Percentiles rank a stretch among this genome's conserved stretches.
phyloP scores from a whole-genome alignment of 92 coral and sea anemone genomes.

The Montipora capitata region DNA sequence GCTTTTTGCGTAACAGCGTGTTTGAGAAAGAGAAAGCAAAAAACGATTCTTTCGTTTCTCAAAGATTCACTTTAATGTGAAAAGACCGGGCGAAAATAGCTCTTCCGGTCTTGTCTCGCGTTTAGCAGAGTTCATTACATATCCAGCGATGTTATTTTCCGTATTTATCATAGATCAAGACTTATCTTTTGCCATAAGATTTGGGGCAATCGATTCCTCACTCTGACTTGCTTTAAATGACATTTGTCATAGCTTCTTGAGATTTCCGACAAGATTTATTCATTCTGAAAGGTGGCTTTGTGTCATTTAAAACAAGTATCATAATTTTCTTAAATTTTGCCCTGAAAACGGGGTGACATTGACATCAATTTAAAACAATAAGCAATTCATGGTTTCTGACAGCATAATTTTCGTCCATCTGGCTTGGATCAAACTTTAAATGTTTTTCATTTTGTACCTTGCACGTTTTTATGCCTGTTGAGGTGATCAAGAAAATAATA shows the following conservation, averaged over 20 bases:
- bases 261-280: not conserved
- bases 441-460: not conserved
- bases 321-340: not conserved
- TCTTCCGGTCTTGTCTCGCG: conserved; percentile 10
- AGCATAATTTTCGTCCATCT: not conserved
- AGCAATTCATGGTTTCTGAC: conserved; percentile 1
- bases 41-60: not conserved
- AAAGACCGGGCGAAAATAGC: not conserved
- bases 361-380: not conserved
- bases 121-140: not conserved
- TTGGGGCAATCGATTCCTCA: not conserved
- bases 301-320: not conserved
- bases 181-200: not conserved
- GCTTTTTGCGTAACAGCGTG: conserved; percentile 44
- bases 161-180: not conserved
- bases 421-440: no score
- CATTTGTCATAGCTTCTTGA: not conserved
- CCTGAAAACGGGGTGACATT: not conserved
- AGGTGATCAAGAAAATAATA: no score
- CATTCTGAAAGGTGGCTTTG: not conserved
- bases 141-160: not conserved
- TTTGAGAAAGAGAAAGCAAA: conserved; percentile 26
- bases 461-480: not conserved
- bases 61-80: not conserved
- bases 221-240: not conserved